Evolutionary conservation across 2,797 vertebrate genomes (phyloP).

Genomic region (Halcyon chelicuti): DNA sequence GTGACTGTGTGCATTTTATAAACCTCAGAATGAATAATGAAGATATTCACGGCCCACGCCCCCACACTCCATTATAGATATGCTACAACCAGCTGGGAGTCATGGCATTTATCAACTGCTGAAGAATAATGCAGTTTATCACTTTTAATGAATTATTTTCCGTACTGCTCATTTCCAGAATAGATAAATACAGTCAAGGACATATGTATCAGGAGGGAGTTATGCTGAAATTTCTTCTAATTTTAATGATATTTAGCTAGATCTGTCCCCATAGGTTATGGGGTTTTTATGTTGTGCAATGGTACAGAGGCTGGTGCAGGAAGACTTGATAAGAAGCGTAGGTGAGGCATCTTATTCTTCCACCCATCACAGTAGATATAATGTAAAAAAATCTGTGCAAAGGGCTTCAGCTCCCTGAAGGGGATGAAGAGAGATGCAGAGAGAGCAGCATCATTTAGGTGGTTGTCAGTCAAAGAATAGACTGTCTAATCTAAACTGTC

Average conservation of each 20-base stretch:
- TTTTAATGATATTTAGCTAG: constrained; percentile 6
- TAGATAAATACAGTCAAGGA: constrained; percentile 53
- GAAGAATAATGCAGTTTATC: constrained; percentile 60
- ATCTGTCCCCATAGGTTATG: background rate
- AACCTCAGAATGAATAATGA: constrained; percentile 13
- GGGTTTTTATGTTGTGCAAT: background rate
- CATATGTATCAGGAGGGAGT: constrained; percentile 11
- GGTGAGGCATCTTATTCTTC: background rate
- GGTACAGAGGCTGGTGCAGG: background rate
- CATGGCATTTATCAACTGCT: constrained; percentile 51
- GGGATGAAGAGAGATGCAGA: background rate
- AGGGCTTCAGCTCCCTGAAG: background rate
- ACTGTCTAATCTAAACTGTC: background rate
- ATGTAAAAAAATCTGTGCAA: background rate
- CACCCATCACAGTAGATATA: background rate
- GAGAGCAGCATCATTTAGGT: background rate
- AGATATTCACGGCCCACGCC: background rate
- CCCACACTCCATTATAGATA: constrained; percentile 35
- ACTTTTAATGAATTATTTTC: constrained; percentile 66
- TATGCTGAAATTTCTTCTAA: background rate
- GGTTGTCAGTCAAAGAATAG: background rate
- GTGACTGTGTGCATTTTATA: constrained; percentile 44
- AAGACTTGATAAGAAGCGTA: background rate
- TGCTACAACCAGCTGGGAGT: constrained; percentile 50
- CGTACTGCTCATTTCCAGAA: constrained; percentile 31